phyloP scores from a whole-genome alignment of 2,888 invertebrate species.

The Mythimna ferrago region DNA sequence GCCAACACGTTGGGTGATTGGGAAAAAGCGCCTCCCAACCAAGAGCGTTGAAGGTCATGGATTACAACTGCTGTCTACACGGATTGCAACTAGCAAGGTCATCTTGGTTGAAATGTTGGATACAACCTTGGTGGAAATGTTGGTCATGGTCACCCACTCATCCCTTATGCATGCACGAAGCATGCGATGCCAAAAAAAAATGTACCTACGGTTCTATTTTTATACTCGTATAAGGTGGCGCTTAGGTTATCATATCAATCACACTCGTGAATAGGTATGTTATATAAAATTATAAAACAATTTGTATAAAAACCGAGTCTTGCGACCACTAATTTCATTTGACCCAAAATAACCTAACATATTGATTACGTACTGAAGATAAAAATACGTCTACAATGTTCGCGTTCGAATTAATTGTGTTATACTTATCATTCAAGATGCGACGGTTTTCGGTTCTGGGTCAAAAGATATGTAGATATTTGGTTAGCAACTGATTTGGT shows the following conservation, averaged over 20 bases:
- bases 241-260: slow-evolving; percentile 4
- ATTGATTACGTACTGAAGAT: slow-evolving; percentile 12
- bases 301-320: background rate
- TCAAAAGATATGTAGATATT: slow-evolving; percentile 6
- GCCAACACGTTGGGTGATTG: too few relatives aligned
- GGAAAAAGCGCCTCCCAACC: too few relatives aligned
- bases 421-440: slow-evolving; percentile 19
- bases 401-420: slow-evolving; percentile 32
- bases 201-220: background rate
- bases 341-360: slow-evolving; percentile 34
- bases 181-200: too few relatives aligned
- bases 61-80: too few relatives aligned
- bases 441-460: slow-evolving; percentile 6
- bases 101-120: too few relatives aligned
- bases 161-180: too few relatives aligned
- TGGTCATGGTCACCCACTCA: too few relatives aligned
- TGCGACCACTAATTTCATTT: slow-evolving; percentile 21
- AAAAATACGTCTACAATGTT: slow-evolving; percentile 13
- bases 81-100: too few relatives aligned
- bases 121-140: too few relatives aligned
- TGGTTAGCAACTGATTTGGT: slow-evolving; percentile 16
- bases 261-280: background rate
- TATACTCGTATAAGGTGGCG: background rate
- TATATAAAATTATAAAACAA: background rate
- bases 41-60: too few relatives aligned